phyloP scores from a whole-genome alignment of 1,140 invertebrate species.

The Drosophila bocqueti region DNA sequence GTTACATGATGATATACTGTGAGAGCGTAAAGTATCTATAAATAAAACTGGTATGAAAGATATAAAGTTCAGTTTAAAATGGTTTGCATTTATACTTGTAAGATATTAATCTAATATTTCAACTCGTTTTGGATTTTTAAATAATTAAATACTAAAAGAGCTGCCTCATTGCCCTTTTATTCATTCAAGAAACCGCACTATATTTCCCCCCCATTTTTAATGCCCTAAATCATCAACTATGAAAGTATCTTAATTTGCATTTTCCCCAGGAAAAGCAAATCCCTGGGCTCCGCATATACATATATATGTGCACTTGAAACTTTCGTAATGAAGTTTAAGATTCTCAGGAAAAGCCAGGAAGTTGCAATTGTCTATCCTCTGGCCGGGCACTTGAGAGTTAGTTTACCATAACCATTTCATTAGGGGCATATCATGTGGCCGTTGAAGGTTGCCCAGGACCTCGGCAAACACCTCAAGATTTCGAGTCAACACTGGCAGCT shows the following conservation, averaged over 20 bases:
- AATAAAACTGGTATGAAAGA: not conserved
- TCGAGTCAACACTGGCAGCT: slow-evolving; percentile 40
- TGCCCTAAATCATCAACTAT: slow-evolving; percentile 3
- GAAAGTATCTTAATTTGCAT: slow-evolving; percentile 1
- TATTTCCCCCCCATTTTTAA: not conserved
- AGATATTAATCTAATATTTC: not conserved
- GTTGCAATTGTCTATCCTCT: slow-evolving; percentile 27
- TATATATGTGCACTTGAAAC: slow-evolving; percentile 10
- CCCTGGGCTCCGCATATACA: not conserved
- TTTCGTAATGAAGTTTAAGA: slow-evolving; percentile 35
- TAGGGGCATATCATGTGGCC: slow-evolving; percentile 47
- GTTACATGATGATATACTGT: slow-evolving; percentile 1
- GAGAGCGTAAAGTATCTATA: not conserved
- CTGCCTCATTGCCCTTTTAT: not conserved
- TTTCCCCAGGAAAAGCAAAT: not conserved
- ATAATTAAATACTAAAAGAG: not conserved
- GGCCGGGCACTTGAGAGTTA: slow-evolving; percentile 24
- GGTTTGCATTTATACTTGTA: not conserved
- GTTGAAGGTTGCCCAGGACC: slow-evolving; percentile 35
- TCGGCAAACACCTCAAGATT: slow-evolving; percentile 53
- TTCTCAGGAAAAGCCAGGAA: slow-evolving; percentile 1
- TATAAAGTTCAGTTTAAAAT: not conserved
- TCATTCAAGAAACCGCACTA: not conserved
- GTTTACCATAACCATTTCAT: slow-evolving; percentile 51
- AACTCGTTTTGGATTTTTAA: not conserved